A percentile compares a stretch with the other conserved stretches of the same genome.
phyloP scores from a whole-genome alignment of 2,888 invertebrate species.

The Craniophora ligustri region DNA sequence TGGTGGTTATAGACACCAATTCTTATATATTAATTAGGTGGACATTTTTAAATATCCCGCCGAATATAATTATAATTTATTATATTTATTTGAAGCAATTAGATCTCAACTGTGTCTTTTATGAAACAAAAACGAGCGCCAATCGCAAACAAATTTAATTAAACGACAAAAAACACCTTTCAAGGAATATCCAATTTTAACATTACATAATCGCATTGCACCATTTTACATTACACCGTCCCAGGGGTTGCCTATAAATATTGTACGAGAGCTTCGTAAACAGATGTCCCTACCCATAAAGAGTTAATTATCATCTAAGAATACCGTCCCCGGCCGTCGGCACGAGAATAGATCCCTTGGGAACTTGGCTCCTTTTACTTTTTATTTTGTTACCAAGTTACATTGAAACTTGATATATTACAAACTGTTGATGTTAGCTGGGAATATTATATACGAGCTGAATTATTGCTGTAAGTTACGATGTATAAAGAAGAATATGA shows the following conservation, averaged over 20 bases:
- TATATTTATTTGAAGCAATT: too few species aligned
- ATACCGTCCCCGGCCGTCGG: slow-evolving; percentile 68
- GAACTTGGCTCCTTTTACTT: slow-evolving; percentile 70
- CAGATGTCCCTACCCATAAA: slow-evolving; percentile 84
- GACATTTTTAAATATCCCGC: too few species aligned
- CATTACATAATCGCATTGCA: slow-evolving; percentile 47
- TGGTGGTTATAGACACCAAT: too few species aligned
- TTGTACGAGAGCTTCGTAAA: slow-evolving; percentile 69
- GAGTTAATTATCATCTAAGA: slow-evolving; percentile 87
- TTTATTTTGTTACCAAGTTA: slow-evolving; percentile 65
- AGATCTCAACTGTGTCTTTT: too few species aligned
- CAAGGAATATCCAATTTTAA: slow-evolving; percentile 25
- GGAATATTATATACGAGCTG: slow-evolving; percentile 23
- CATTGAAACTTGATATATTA: slow-evolving; percentile 59
- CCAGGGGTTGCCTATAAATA: slow-evolving; percentile 57
- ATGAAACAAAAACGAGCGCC: too few species aligned
- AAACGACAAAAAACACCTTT: neutral
- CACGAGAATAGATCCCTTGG: slow-evolving; percentile 79
- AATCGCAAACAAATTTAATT: too few species aligned
- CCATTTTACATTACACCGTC: slow-evolving; percentile 41
- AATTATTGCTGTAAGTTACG: slow-evolving; percentile 17
- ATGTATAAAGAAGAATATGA: slow-evolving; percentile 1
- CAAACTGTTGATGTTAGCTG: slow-evolving; percentile 19
- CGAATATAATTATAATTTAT: too few species aligned
- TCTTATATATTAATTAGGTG: too few species aligned